A percentile compares a stretch with the other conserved stretches of the same genome.
phyloP scores from a whole-genome alignment of 2,113 vertebrate species.

The Anolis sagrei region DNA sequence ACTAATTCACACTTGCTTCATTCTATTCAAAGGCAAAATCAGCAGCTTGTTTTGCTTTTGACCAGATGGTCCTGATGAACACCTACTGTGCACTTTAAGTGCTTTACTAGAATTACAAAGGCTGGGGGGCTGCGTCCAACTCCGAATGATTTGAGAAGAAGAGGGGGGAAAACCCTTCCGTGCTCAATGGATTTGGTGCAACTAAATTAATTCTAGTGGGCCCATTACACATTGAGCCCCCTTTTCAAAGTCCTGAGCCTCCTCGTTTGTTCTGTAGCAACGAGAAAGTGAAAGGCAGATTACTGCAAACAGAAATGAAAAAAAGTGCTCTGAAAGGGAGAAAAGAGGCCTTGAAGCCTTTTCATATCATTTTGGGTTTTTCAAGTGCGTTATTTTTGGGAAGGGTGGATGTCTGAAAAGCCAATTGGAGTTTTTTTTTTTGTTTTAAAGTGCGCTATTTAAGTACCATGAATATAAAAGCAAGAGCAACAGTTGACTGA shows the following conservation, averaged over 20 bases:
- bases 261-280: conserved; percentile 90
- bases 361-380: conserved; percentile 88
- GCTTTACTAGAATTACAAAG: conserved; percentile 99
- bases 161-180: conserved; percentile 66
- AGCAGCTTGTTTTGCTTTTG: conserved; percentile 91
- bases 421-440: conserved; percentile 87
- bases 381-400: conserved; percentile 89
- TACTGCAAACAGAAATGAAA: conserved; percentile 90
- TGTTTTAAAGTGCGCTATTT: conserved; percentile 87
- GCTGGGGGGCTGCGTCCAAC: conserved; percentile 88
- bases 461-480: conserved; percentile 86
- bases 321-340: conserved; percentile 83
- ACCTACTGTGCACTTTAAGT: conserved; percentile 99
- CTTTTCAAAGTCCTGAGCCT: conserved; percentile 88
- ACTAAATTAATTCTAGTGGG: conserved; percentile 90
- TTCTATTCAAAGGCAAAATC: conserved; percentile 88
- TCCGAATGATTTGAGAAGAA: conserved; percentile 88
- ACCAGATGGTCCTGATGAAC: conserved; percentile 99
- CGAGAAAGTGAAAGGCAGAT: conserved; percentile 90
- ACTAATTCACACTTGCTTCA: conserved; percentile 95
- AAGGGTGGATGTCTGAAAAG: conserved; percentile 86
- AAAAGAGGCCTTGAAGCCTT: conserved; percentile 88
- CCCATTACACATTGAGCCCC: conserved; percentile 87
- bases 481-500: conserved; percentile 89
- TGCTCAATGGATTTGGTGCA: conserved; percentile 88